These are phyloP conservation scores for Aurelia aurita DNA, from an alignment of 30 jellyfish, hydroid and myxozoan genomes.

Conservation along the genomic window DNA sequence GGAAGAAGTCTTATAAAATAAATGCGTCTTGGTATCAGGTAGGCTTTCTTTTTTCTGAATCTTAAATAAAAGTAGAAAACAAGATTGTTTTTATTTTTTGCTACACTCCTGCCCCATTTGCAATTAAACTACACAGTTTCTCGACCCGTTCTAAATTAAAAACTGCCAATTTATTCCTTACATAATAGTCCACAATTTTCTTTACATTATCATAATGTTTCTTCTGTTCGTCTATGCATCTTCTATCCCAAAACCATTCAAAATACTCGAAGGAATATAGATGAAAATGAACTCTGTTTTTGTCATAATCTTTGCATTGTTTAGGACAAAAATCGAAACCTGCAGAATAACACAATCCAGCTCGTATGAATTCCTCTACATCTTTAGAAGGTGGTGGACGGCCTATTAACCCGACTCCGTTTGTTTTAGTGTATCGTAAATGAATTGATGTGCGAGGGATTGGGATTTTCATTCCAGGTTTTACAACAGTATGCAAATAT, in stretches of 20 bases:
- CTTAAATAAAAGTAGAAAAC: too few relatives aligned
- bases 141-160: too few relatives aligned
- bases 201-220: constrained; percentile 27
- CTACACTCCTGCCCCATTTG: too few relatives aligned
- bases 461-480: constrained; percentile 29
- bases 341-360: constrained; percentile 49
- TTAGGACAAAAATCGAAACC: constrained; percentile 53
- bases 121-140: too few relatives aligned
- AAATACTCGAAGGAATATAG: constrained; percentile 47
- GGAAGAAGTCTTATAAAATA: too few relatives aligned
- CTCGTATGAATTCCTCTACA: constrained; percentile 10
- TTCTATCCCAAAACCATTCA: constrained; percentile 54
- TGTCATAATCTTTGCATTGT: constrained; percentile 19
- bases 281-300: constrained; percentile 11
- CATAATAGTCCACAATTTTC: background rate
- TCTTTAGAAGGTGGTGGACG: constrained; percentile 13
- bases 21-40: too few relatives aligned
- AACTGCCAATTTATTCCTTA: constrained; percentile 3
- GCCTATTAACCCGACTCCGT: background rate
- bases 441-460: constrained; percentile 14
- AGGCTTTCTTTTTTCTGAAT: too few relatives aligned
- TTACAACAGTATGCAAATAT: background rate
- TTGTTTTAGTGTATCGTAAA: constrained; percentile 18
- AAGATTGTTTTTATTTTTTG: too few relatives aligned
- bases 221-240: constrained; percentile 26